Evolutionary conservation across 2,888 invertebrate genomes (phyloP).

Genomic region (Pollenia amentaria): DNA sequence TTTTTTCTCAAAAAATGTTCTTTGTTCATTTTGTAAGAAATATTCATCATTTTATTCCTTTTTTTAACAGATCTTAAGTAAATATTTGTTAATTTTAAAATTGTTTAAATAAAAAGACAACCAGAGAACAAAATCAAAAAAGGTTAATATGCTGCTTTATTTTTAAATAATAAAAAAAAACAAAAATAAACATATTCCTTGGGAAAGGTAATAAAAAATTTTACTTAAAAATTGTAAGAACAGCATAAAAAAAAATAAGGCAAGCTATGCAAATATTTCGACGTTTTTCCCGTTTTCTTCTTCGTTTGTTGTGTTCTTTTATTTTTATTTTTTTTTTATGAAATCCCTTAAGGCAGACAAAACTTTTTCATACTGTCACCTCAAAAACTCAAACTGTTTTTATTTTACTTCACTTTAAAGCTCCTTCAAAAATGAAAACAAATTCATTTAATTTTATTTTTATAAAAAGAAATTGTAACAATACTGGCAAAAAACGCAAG

Average conservation of each 20-base stretch:
- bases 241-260: constrained; percentile 12
- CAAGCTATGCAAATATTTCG: constrained; percentile 52
- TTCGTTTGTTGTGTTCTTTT: constrained; percentile 2
- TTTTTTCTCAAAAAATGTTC: background rate
- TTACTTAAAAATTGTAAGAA: constrained; percentile 33
- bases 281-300: background rate
- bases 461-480: background rate
- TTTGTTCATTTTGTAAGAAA: background rate
- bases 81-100: constrained; percentile 17
- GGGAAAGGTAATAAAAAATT: constrained; percentile 49
- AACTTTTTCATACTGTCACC: constrained; percentile 64
- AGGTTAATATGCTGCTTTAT: constrained; percentile 9
- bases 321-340: constrained; percentile 4
- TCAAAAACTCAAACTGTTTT: constrained; percentile 44
- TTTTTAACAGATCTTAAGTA: constrained; percentile 18
- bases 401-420: constrained; percentile 29
- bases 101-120: background rate
- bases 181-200: background rate
- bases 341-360: constrained; percentile 53
- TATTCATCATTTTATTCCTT: background rate
- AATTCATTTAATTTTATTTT: constrained; percentile 38
- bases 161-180: background rate
- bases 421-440: constrained; percentile 31
- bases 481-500: background rate
- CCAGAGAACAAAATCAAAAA: constrained; percentile 4